Evolutionary conservation across 2,113 vertebrate genomes (phyloP).

Genomic region (Sander lucioperca): DNA sequence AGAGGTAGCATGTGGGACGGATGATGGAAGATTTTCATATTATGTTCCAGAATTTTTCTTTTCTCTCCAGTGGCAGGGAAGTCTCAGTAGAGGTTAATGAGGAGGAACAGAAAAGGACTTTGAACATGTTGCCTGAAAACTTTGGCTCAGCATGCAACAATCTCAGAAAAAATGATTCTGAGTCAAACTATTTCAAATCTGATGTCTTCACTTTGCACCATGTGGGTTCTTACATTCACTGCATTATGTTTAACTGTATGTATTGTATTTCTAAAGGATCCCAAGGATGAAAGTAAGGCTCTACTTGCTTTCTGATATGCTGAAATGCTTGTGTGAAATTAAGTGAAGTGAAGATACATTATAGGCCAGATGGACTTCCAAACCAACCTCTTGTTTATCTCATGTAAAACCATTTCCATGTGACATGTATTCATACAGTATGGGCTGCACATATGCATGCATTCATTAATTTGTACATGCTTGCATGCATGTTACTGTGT

Average conservation of each 20-base stretch:
- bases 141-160: neutral
- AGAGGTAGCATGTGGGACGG: neutral
- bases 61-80: neutral
- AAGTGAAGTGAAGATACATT: neutral
- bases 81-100: conserved; percentile 14
- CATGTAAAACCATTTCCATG: neutral
- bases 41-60: neutral
- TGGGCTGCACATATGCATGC: neutral
- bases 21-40: neutral
- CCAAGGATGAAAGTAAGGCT: neutral
- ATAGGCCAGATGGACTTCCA: neutral
- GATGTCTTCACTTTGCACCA: neutral
- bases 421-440: neutral
- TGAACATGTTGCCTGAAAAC: conserved; percentile 1
- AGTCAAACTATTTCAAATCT: conserved; percentile 5
- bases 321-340: neutral
- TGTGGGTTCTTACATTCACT: neutral
- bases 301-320: neutral
- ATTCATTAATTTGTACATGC: neutral
- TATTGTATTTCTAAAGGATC: neutral
- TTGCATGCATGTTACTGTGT: neutral
- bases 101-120: neutral
- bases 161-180: conserved; percentile 6
- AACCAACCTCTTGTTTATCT: neutral
- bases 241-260: neutral